Conservation (phyloP, 1,140 invertebrate species). For the Zaprionus vittiger region DNA sequence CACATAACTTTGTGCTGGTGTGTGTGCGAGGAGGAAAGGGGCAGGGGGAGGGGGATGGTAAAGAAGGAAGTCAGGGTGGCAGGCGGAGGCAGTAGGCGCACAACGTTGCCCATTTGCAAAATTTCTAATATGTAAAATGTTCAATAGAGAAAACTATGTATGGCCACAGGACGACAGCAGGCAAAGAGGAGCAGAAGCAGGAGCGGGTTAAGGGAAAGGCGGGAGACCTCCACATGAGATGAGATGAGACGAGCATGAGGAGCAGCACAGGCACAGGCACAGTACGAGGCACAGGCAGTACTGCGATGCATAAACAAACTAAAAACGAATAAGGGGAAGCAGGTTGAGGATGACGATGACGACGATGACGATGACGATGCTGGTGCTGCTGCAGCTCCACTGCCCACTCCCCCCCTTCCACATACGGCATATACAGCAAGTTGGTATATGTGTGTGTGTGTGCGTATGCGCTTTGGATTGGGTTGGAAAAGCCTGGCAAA, state of each 20-base stretch:
- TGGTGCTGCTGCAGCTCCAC: constrained; percentile 32
- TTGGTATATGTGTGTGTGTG: constrained; percentile 19
- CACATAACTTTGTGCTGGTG: constrained; percentile 73
- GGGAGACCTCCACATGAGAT: constrained; percentile 20
- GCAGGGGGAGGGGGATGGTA: not conserved
- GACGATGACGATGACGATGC: constrained; percentile 58
- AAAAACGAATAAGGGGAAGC: constrained; percentile 29
- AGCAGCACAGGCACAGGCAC: not conserved
- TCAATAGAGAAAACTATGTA: constrained; percentile 83
- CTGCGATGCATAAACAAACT: constrained; percentile 45
- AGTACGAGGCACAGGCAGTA: constrained; percentile 13
- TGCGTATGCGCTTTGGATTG: constrained; percentile 35
- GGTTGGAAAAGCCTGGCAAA: constrained; percentile 73
- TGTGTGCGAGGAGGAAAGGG: not conserved
- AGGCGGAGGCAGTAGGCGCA: constrained; percentile 38
- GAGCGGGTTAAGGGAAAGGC: too few relatives aligned
- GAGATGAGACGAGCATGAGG: not conserved
- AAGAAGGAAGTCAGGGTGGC: constrained; percentile 11
- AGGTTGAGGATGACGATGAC: constrained; percentile 33
- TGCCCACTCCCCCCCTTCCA: too few relatives aligned
- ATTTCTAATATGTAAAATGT: constrained; percentile 83
- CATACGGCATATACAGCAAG: not conserved
- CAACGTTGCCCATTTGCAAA: constrained; percentile 75
- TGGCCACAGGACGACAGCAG: constrained; percentile 34
- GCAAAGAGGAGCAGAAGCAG: constrained; percentile 9